These are phyloP conservation scores for Nannobrachium achirus DNA, from an alignment of 2,113 vertebrate genomes.

Conservation along the genomic window DNA sequence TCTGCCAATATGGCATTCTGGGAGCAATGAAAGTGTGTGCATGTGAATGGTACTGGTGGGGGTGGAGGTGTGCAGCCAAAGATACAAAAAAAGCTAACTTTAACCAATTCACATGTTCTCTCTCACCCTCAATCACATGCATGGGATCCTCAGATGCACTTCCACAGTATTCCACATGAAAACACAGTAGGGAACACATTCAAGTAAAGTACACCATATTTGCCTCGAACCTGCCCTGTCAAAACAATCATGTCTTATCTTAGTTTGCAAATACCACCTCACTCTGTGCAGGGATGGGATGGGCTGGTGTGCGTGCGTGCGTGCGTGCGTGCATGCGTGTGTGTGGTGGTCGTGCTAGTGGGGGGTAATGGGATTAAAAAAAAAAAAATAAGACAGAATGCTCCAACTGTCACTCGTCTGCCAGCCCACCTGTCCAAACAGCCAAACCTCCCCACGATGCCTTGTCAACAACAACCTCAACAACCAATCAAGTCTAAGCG, in stretches of 20 bases:
- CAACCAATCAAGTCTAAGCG: constrained; percentile 18
- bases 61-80: no score
- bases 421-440: constrained; percentile 61
- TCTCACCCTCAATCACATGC: not conserved
- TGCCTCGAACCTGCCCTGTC: constrained; percentile 50
- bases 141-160: no score
- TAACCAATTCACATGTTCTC: no score
- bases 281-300: constrained; percentile 33
- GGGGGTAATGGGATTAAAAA: no score
- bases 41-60: no score
- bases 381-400: constrained; percentile 41
- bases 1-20: no score
- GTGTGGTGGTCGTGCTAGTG: no score
- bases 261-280: constrained; percentile 54
- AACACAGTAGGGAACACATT: not conserved
- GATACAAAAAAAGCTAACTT: no score
- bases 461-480: constrained; percentile 43
- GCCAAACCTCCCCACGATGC: constrained; percentile 28
- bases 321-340: no score
- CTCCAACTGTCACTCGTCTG: constrained; percentile 52
- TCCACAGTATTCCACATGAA: not conserved
- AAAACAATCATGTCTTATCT: constrained; percentile 66
- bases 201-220: constrained; percentile 27
- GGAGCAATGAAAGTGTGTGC: no score
- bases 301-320: not conserved